Evolutionary conservation across 2,797 vertebrate genomes (phyloP).

Genomic region (Lutjanus argentimaculatus): DNA sequence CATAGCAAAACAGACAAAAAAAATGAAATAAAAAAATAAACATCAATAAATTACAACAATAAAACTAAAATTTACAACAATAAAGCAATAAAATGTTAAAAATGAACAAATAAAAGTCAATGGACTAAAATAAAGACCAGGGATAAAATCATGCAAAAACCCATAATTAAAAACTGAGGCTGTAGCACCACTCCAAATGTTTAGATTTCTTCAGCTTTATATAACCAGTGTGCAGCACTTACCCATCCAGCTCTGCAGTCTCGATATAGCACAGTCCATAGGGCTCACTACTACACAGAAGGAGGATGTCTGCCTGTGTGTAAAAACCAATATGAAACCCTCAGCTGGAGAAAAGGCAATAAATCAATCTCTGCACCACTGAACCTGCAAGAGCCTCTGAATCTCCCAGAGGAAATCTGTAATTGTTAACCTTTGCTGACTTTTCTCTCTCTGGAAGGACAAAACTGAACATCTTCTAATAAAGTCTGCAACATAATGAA

Average conservation of each 20-base stretch:
- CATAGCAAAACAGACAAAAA: too few species aligned
- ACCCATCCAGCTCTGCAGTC: conserved; percentile 94
- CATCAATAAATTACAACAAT: too few species aligned
- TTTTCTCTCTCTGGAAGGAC: background rate
- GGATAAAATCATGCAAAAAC: too few species aligned
- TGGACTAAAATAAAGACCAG: too few species aligned
- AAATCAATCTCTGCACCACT: conserved; percentile 33
- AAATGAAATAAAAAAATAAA: too few species aligned
- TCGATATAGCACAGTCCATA: conserved; percentile 92
- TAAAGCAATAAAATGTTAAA: too few species aligned
- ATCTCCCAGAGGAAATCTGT: background rate
- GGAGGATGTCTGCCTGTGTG: conserved; percentile 91
- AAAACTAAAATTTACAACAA: too few species aligned
- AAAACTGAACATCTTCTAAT: background rate
- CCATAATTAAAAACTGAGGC: too few species aligned
- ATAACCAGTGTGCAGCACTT: conserved; percentile 48
- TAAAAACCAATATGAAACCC: conserved; percentile 43
- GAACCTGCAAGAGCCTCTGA: background rate
- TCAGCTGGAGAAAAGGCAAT: conserved; percentile 37
- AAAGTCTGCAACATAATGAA: background rate
- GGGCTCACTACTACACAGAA: conserved; percentile 92
- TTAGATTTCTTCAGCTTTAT: background rate
- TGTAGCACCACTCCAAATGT: background rate
- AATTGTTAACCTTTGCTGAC: background rate
- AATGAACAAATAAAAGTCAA: too few species aligned